Evolutionary conservation across 2,888 invertebrate species (phyloP), one percentile per base, ranked within the genome.

Genomic region (Biston stratarius): DNA sequence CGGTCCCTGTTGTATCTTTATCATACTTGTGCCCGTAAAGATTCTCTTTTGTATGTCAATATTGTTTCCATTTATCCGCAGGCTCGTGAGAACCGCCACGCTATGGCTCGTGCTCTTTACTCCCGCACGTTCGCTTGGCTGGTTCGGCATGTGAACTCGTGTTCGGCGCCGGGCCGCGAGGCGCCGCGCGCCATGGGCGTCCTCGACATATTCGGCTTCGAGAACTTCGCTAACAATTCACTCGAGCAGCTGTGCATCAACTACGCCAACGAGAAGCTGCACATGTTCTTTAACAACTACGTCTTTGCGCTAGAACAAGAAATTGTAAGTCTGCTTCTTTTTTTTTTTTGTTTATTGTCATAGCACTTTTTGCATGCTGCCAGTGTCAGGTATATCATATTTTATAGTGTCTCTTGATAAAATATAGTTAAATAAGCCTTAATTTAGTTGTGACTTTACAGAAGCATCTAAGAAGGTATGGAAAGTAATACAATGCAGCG

Each of bases 271-370:
- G 98, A 98, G 88, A 98, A 98, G 86, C 94, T 98, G 44, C 98
- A 98, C 86, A 98, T 98, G 94, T 98, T 99, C 94, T 99, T 99
- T 91, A 99, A 99, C 92, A 98, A 99, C 85, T 98, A 99, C 83
- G 98, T 99, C 36, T 99, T 99, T 83, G 98, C 98, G 0, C 86
- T 99, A 74, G 99, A 99, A 87, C 98, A 98, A 89, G 97, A 98
- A 92, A 97, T 98, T 84, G 98, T 98, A 91, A 96, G 97, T 96
- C 11, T 5, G 45, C 8, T 45, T 8, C 9, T 14, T 45, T 14
- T 45, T 14, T 45, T n/a, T 14, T 0, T 45, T 45, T 42, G n/a
- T 6, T 45, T 45, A n/a, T n/a, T 49, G 33, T 0, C 1, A 7
- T 34, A 33, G 33, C 48, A 7, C 8, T 34, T 33, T 12, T 33